Base-by-base conservation (phyloP, 2,113 vertebrate species). In the Henicopernis longicauda region DNA sequence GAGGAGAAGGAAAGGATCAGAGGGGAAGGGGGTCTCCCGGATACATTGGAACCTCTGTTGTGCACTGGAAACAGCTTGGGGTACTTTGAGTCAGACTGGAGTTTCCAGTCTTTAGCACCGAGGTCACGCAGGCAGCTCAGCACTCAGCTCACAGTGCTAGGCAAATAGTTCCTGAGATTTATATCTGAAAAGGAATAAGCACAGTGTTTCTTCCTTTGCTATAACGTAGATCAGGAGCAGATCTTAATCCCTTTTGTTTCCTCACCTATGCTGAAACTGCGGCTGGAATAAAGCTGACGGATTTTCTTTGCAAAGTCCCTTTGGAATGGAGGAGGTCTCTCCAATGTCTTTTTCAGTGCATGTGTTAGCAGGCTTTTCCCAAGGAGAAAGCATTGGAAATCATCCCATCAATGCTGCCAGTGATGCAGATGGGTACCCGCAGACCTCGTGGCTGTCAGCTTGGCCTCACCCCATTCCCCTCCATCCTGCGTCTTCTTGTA, bases 111-210 rank as follows among this genome's bases (percentile, higher is more conserved):
- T 8, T 54, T 16, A 73, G 61, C 36, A 17, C 18, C 32, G 76
- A 11, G 49, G 40, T 38, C 47, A 19, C 0, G 0, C 26, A 27
- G 29, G 57, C 0, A 4, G 19, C 36, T 29, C 70, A 67, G 31
- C 2, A 2, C 14, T 40, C n/a, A 36, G 62, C 26, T 54, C 27
- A 18, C 57, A 34, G 34, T 6, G 36, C 19, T 23, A 40, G n/a
- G 54, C 8, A n/a, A 27, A 45, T 15, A 31, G 10, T 13, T 77
- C 47, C 32, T 2, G 7, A 59, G 17, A 44, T 42, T 79, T 27
- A 1, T n/a, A 13, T 42, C 50, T 55, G 44, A 49, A 50, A 71
- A 61, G 50, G 7, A 59, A n/a, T 19, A 34, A 17, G 13, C 3
- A 27, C 13, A 26, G 3, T 36, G 29, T 57, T 72, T 40, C 34